A percentile compares a stretch with the other conserved stretches of the same genome.
These are phyloP conservation scores for Pelvicachromis taeniatus DNA, from an alignment of 2,113 vertebrate species.

Conservation along the genomic window DNA sequence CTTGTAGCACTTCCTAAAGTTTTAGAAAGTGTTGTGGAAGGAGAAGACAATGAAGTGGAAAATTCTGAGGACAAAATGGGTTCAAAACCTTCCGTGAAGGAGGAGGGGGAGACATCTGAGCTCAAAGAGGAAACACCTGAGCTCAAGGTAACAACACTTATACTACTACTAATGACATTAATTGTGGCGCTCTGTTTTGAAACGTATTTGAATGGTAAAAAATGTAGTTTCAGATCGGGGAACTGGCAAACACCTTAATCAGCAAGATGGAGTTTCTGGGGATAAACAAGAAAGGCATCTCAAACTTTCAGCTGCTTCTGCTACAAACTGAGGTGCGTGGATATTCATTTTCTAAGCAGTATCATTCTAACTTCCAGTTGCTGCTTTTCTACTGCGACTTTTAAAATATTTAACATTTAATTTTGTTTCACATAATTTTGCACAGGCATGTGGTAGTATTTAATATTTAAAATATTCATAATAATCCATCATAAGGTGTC, in stretches of 20 bases:
- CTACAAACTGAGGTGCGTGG: conserved; percentile 90
- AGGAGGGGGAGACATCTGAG: conserved; percentile 81
- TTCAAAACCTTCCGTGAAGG: conserved; percentile 70
- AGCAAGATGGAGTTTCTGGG: conserved; percentile 98
- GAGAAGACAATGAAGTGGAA: conserved; percentile 77
- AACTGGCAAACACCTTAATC: conserved; percentile 95
- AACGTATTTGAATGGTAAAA: not conserved
- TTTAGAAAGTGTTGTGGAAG: conserved; percentile 70
- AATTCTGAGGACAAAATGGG: conserved; percentile 74
- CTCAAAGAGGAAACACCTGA: conserved; percentile 77
- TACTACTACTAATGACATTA: rapidly evolving
- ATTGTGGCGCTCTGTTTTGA: not conserved
- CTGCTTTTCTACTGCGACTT: not conserved
- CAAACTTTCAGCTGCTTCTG: conserved; percentile 97
- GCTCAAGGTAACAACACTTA: conserved; percentile 23
- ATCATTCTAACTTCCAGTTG: not conserved
- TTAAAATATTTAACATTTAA: conserved; percentile 51
- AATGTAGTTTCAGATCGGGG: conserved; percentile 95
- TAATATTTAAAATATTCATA: conserved; percentile 62
- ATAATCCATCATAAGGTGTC: conserved; percentile 44
- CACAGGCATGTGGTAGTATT: not conserved
- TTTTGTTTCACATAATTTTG: conserved; percentile 32
- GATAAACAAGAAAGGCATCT: conserved; percentile 94
- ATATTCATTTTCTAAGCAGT: not conserved
- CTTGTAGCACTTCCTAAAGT: conserved; percentile 59